Conservation (phyloP, 2,888 invertebrate species). For the Plutella xylostella region DNA sequence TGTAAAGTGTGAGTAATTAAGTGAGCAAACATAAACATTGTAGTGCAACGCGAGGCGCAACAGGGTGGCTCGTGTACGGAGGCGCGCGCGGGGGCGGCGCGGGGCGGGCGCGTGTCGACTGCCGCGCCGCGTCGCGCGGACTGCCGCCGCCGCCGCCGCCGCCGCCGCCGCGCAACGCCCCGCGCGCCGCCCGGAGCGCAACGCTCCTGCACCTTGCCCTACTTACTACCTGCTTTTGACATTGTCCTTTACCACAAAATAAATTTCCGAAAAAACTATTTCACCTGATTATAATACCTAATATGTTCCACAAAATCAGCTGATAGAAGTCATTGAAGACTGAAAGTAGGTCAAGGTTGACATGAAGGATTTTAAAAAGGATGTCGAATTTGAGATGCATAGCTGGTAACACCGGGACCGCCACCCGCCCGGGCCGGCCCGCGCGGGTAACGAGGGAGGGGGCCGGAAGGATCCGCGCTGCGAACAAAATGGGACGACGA, state of each 20-base stretch:
- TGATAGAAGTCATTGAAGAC: too few species aligned
- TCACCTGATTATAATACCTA: too few species aligned
- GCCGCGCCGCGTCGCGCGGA: conserved; percentile 58
- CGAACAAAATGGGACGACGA: neutral
- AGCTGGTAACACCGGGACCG: conserved; percentile 34
- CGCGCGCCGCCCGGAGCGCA: conserved; percentile 19
- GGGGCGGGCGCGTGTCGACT: conserved; percentile 31
- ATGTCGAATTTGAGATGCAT: too few species aligned
- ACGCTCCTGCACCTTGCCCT: too few species aligned
- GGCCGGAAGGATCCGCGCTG: conserved; percentile 3
- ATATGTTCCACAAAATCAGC: too few species aligned
- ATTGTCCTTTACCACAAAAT: too few species aligned
- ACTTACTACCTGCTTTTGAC: too few species aligned
- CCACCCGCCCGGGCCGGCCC: conserved; percentile 37
- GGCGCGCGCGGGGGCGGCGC: conserved; percentile 22
- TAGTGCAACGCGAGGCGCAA: conserved; percentile 59
- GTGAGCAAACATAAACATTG: conserved; percentile 43
- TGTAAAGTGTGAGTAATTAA: neutral
- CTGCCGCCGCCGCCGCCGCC: conserved; percentile 34
- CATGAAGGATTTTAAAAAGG: too few species aligned
- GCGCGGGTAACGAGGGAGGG: conserved; percentile 27
- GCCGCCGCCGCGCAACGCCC: conserved; percentile 23
- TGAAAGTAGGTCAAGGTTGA: too few species aligned
- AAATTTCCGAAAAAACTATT: too few species aligned
- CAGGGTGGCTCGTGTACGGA: conserved; percentile 42